Conservation (phyloP, 2,797 vertebrate species). For the Sarcophilus harrisii region DNA sequence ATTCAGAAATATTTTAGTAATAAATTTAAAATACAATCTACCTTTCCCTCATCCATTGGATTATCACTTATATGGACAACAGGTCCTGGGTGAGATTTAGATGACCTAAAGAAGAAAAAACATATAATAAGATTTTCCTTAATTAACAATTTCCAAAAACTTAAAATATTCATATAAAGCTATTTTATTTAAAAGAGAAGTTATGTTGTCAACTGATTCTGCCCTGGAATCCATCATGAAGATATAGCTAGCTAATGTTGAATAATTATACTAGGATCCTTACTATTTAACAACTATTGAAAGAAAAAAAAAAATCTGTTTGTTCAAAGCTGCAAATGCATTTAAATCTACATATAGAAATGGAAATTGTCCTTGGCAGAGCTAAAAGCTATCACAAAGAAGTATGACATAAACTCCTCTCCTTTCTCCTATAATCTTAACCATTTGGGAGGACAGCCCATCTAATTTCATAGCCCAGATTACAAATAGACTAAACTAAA, state of each 20-base stretch:
- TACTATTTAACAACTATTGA: neutral
- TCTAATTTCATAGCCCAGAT: neutral
- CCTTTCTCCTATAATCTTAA: constrained; percentile 44
- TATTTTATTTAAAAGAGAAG: constrained; percentile 40
- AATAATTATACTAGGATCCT: neutral
- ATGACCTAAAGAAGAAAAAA: constrained; percentile 89
- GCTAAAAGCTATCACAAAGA: constrained; percentile 33
- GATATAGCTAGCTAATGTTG: neutral
- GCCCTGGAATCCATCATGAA: neutral
- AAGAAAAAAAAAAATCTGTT: neutral
- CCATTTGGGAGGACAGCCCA: neutral
- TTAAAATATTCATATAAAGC: constrained; percentile 35
- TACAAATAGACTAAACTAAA: constrained; percentile 2
- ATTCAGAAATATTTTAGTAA: constrained; percentile 57
- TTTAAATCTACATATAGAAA: constrained; percentile 30
- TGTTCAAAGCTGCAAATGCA: neutral
- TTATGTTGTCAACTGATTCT: constrained; percentile 29
- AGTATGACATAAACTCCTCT: neutral
- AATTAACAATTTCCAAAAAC: constrained; percentile 39
- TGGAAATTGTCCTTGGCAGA: neutral
- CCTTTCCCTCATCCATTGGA: constrained; percentile 99
- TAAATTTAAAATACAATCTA: constrained; percentile 78
- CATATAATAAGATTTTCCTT: constrained; percentile 17
- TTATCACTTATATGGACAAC: constrained; percentile 99
- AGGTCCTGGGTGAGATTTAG: constrained; percentile 97